Conservation (phyloP, 2,888 invertebrate species). For the Gastrophysa polygoni region DNA sequence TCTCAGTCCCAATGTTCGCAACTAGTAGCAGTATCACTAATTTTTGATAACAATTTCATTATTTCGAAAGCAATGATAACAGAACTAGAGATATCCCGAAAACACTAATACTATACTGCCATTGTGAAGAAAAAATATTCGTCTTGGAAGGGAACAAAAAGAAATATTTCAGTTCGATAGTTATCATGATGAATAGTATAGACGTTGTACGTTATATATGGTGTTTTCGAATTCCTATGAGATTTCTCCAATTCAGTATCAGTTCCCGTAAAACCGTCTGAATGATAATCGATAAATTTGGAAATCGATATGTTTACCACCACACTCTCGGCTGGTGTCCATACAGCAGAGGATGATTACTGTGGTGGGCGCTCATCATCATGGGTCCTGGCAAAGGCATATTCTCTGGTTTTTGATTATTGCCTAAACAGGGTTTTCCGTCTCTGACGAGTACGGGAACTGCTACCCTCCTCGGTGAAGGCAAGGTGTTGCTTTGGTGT, state of each 20-base stretch:
- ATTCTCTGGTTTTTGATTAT: conserved; percentile 56
- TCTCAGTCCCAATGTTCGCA: conserved; percentile 32
- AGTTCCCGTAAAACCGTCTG: neutral
- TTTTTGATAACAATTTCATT: conserved; percentile 16
- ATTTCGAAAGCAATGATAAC: conserved; percentile 16
- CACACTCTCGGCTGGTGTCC: conserved; percentile 55
- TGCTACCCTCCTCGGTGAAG: conserved; percentile 89
- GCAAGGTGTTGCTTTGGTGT: conserved; percentile 58
- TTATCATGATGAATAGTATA: no score
- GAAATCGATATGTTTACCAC: conserved; percentile 49
- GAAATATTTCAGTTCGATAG: no score
- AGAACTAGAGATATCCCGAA: conserved; percentile 2
- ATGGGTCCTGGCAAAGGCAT: conserved; percentile 49
- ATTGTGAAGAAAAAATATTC: no score
- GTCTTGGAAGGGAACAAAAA: no score
- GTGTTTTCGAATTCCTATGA: no score
- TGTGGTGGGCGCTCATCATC: conserved; percentile 52
- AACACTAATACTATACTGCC: no score
- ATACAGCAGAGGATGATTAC: conserved; percentile 57
- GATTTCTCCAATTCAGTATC: no score
- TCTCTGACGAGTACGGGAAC: conserved; percentile 94
- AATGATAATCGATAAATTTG: neutral
- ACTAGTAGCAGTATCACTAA: conserved; percentile 5
- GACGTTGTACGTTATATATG: no score
- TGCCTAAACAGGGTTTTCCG: conserved; percentile 85